phyloP scores from a whole-genome alignment of 2,797 vertebrate species.

The Pempheris klunzingeri region DNA sequence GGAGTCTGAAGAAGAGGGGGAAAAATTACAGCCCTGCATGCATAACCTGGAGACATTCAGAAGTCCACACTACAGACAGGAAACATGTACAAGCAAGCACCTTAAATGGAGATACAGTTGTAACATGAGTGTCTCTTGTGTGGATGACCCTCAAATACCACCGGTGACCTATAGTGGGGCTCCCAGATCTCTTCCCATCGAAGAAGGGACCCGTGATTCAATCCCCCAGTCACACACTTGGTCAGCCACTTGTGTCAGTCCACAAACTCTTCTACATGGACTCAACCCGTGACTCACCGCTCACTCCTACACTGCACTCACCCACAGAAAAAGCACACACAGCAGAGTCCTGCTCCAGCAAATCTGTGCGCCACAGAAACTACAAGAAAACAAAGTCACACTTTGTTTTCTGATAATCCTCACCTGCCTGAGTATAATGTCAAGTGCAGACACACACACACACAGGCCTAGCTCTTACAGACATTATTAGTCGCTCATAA shows the following conservation, averaged over 20 bases:
- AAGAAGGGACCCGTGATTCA: slow-evolving; percentile 20
- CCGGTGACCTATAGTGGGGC: slow-evolving; percentile 23
- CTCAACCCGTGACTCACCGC: slow-evolving; percentile 68
- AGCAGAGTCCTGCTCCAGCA: slow-evolving; percentile 12
- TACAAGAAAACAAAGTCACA: slow-evolving; percentile 10
- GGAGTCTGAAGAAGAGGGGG: slow-evolving; percentile 22
- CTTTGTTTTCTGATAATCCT: neutral
- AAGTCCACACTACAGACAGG: neutral
- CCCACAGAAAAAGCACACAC: slow-evolving; percentile 24
- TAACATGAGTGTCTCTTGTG: neutral
- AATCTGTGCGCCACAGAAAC: slow-evolving; percentile 48
- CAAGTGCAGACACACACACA: neutral
- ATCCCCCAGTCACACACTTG: neutral
- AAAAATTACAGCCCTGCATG: neutral
- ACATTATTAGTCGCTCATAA: no score
- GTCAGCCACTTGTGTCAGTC: slow-evolving; percentile 37
- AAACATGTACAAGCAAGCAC: neutral
- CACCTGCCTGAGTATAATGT: neutral
- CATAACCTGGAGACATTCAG: neutral
- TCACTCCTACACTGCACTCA: slow-evolving; percentile 48
- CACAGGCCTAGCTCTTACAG: neutral
- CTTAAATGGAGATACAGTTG: slow-evolving; percentile 16
- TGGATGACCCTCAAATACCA: slow-evolving; percentile 45
- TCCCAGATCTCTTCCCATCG: slow-evolving; percentile 9
- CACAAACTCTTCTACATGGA: slow-evolving; percentile 43